Conservation (phyloP, 2,113 vertebrate genomes). For the Planiliza haematocheilus region DNA sequence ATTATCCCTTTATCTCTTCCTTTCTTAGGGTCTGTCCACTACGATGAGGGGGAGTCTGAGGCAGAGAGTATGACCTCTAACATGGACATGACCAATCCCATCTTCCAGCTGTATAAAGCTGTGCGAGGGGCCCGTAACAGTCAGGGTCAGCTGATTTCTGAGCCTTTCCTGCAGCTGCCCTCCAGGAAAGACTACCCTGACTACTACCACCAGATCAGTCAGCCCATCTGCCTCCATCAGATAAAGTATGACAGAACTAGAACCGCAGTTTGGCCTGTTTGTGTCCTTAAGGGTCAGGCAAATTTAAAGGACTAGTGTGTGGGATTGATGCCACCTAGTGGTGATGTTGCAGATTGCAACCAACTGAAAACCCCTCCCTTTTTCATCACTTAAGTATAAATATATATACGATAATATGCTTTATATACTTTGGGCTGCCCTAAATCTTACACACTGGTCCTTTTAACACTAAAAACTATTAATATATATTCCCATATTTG, state of each 20-base stretch:
- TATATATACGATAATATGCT: too few relatives aligned
- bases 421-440: too few relatives aligned
- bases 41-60: constrained; percentile 96
- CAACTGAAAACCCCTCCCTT: too few relatives aligned
- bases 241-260: constrained; percentile 88
- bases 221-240: constrained; percentile 93
- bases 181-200: constrained; percentile 98
- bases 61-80: constrained; percentile 95
- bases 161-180: constrained; percentile 97
- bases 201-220: constrained; percentile 97
- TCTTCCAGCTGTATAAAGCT: constrained; percentile 96
- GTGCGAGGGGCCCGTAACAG: constrained; percentile 95
- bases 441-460: too few relatives aligned
- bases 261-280: neutral
- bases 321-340: too few relatives aligned
- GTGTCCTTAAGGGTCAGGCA: neutral
- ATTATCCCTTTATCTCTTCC: neutral
- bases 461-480: too few relatives aligned
- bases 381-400: too few relatives aligned
- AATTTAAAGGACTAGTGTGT: neutral
- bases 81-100: constrained; percentile 94
- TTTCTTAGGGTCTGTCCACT: constrained; percentile 85
- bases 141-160: constrained; percentile 95
- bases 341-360: too few relatives aligned
- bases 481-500: too few relatives aligned